phyloP scores from a whole-genome alignment of 2,113 vertebrate genomes.

The Gopherus evgoodei region DNA sequence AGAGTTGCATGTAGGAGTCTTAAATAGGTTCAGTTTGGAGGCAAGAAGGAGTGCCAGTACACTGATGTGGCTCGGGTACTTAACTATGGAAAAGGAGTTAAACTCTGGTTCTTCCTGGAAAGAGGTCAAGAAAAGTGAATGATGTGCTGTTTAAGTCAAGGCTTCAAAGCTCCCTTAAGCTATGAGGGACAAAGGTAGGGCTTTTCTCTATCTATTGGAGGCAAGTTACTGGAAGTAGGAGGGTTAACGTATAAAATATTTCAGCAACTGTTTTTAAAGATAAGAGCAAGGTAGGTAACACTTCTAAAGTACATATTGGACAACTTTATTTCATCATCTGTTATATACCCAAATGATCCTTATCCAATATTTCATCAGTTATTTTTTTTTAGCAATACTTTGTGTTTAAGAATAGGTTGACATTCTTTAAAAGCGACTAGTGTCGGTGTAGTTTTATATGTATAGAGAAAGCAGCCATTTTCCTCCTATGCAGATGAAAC shows the following conservation, averaged over 20 bases:
- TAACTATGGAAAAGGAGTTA: neutral
- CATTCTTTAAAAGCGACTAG: slow-evolving; percentile 38
- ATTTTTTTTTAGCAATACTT: slow-evolving; percentile 49
- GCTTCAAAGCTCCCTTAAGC: neutral
- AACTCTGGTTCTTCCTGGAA: neutral
- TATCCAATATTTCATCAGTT: slow-evolving; percentile 9
- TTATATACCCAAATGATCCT: neutral
- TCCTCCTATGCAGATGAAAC: slow-evolving; percentile 40
- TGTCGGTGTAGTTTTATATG: slow-evolving; percentile 24
- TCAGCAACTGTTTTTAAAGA: neutral
- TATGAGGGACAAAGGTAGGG: neutral
- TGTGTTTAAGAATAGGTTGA: neutral
- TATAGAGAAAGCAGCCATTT: slow-evolving; percentile 44
- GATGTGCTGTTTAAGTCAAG: neutral
- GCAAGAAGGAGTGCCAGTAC: neutral
- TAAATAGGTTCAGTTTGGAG: neutral
- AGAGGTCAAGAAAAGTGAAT: neutral
- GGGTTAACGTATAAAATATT: neutral
- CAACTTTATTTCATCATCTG: neutral
- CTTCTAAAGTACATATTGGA: neutral
- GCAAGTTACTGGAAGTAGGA: neutral
- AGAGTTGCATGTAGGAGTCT: neutral
- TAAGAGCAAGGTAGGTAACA: too few relatives aligned
- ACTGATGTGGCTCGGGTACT: neutral
- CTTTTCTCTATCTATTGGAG: neutral